Percentiles rank a stretch among this genome's conserved stretches.
phyloP scores from a whole-genome alignment of 1,140 invertebrate species.

The Drosophila neocordata region DNA sequence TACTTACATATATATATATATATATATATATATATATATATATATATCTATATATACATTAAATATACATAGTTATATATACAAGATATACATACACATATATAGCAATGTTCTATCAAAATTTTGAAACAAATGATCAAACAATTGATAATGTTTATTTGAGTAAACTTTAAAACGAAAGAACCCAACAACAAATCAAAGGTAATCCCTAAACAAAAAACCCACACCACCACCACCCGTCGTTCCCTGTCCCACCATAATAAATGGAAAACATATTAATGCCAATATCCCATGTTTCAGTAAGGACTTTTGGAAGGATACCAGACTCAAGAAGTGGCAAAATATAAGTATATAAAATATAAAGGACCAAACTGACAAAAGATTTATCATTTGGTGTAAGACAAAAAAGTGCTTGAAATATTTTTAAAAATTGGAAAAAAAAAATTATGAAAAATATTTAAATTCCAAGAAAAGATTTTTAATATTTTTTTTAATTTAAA shows the following conservation, averaged over 20 bases:
- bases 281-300: background rate
- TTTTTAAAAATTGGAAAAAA: too few species aligned
- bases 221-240: background rate
- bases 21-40: constrained; percentile 25
- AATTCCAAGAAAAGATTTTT: too few species aligned
- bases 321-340: too few species aligned
- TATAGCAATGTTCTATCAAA: constrained; percentile 55
- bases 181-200: constrained; percentile 1
- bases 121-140: constrained; percentile 39
- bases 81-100: constrained; percentile 57
- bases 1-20: constrained; percentile 68
- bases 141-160: constrained; percentile 66
- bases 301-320: too few species aligned
- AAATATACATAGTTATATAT: constrained; percentile 55
- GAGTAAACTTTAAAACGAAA: constrained; percentile 54
- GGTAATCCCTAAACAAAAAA: background rate
- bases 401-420: too few species aligned
- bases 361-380: too few species aligned
- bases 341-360: too few species aligned
- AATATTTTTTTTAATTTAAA: too few species aligned
- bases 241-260: constrained; percentile 37
- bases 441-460: too few species aligned
- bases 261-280: constrained; percentile 1
- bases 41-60: constrained; percentile 54
- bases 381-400: too few species aligned